Evolutionary conservation across 2,113 vertebrate species (phyloP).

Genomic region (Strix aluco): DNA sequence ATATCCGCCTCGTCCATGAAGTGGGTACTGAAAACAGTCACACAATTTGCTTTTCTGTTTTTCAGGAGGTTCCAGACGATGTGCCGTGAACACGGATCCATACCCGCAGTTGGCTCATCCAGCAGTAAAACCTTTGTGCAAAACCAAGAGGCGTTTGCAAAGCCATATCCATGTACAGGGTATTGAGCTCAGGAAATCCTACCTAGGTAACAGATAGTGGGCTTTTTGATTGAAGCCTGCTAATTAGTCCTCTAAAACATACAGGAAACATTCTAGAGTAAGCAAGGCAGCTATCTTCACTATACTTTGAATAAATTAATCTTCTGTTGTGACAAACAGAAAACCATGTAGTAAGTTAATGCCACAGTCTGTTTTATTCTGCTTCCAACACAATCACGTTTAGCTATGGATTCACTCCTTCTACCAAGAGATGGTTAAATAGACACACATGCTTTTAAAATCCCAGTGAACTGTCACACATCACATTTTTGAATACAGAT

Average conservation of each 20-base stretch:
- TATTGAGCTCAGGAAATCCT: accelerated
- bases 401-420: neutral
- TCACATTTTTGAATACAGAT: neutral
- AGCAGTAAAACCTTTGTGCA: conserved; percentile 84
- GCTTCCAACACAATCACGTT: accelerated
- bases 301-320: neutral
- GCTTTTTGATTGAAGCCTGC: neutral
- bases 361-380: neutral
- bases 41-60: conserved; percentile 76
- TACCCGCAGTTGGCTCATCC: conserved; percentile 95
- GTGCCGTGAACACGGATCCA: conserved; percentile 94
- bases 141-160: accelerated
- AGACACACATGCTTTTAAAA: neutral
- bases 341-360: neutral
- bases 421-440: neutral
- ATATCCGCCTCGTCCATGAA: conserved; percentile 99
- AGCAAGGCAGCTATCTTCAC: neutral
- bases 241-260: neutral
- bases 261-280: accelerated
- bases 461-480: neutral
- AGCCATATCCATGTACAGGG: neutral
- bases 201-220: neutral
- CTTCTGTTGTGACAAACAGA: neutral
- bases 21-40: conserved; percentile 93
- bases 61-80: conserved; percentile 94